Evolutionary conservation across 2,113 vertebrate species (phyloP).

Genomic region (Pipa parva): DNA sequence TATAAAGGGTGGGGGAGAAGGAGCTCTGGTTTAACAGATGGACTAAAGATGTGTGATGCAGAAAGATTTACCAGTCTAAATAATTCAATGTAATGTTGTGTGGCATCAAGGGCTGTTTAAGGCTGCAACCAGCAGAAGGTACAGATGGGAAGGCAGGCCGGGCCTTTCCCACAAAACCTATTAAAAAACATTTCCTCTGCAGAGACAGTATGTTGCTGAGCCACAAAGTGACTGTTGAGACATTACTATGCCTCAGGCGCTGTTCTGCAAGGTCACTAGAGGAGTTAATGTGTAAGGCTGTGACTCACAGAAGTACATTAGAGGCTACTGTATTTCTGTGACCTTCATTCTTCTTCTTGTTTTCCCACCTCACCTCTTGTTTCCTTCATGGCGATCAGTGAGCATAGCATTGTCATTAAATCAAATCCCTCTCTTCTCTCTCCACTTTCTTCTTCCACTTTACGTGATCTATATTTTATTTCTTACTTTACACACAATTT

Average conservation of each 20-base stretch:
- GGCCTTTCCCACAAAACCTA: conserved; percentile 70
- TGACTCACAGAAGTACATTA: conserved; percentile 38
- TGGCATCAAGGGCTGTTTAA: conserved; percentile 62
- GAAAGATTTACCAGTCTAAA: conserved; percentile 74
- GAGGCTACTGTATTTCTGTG: not conserved
- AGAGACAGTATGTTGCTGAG: conserved; percentile 60
- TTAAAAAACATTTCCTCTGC: conserved; percentile 63
- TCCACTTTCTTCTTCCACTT: no score
- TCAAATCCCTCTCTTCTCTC: not conserved
- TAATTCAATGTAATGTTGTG: conserved; percentile 72
- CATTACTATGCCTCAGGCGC: conserved; percentile 59
- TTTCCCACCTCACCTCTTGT: not conserved
- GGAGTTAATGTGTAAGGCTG: conserved; percentile 50
- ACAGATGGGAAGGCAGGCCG: conserved; percentile 75
- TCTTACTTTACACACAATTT: no score
- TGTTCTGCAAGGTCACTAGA: conserved; percentile 67
- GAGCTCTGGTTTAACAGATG: conserved; percentile 72
- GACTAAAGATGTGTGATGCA: conserved; percentile 74
- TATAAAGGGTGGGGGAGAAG: conserved; percentile 67
- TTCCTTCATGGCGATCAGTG: not conserved
- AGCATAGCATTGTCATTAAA: not conserved
- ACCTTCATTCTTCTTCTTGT: not conserved
- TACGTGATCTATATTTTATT: no score
- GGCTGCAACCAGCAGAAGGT: conserved; percentile 66
- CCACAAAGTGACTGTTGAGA: conserved; percentile 53